Evolutionary conservation across 2,113 vertebrate genomes (phyloP), one percentile per base, ranked within the genome.

Genomic region (Ranitomeya variabilis): DNA sequence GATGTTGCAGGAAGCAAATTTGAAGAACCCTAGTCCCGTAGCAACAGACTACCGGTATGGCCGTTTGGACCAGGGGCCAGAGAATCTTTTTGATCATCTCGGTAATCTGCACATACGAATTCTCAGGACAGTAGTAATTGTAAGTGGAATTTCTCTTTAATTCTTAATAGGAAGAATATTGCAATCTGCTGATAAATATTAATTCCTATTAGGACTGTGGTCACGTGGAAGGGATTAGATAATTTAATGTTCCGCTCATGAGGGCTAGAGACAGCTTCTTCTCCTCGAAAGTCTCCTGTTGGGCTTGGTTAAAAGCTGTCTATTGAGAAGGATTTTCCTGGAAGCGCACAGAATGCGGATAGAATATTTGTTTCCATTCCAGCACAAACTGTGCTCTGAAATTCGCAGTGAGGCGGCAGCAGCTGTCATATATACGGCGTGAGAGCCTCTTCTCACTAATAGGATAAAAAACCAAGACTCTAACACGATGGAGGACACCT

Each of bases 321-420:
- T 64, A 62, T 64, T 86, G 83, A 85, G 83, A 55, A 85, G 55
- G 71, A 86, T 86, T 77, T 76, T 86, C 55, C 69, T 62, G 69
- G 84, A 86, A 86, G 69, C 67, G 57, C 69, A 64, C 6, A 76
- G 84, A 77, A 86, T 77, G 18, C n/a, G 54, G 69, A 74, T 62
- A 51, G 64, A 86, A 86, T 86, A 86, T 62, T 86, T 86, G 84
- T 86, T 77, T 77, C 73, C 57, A 86, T 86, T 86, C 84, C 84
- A 86, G 84, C 57, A 86, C 84, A 86, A 74, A 86, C 84, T 86
- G 84, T 86, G 71, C 55, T 86, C 71, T 86, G 31, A 45, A 76
- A 62, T 16, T 52, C 13, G 26, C 31, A 60, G 8, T 51, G 18
- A 82, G 54, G 71, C 71, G 13, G 73, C 55, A 37, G 84, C 84